Evolutionary conservation across 1,140 invertebrate species (phyloP), one percentile per base, ranked within the genome.

Genomic region (Psilanteris sp.): DNA sequence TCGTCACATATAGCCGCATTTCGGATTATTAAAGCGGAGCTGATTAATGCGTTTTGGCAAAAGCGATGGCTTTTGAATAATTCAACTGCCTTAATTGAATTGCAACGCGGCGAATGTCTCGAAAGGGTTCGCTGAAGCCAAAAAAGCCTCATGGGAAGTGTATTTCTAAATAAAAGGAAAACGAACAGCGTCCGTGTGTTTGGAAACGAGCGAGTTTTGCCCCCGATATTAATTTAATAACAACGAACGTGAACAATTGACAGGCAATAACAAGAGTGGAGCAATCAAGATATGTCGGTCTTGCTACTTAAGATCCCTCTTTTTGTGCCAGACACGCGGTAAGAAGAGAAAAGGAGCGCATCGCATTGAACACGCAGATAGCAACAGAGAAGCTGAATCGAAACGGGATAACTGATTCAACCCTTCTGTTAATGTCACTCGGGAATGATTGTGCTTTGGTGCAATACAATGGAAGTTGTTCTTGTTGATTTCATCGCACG

Each of bases 401-500:
- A 61, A 62, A 71, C 41, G 44, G 66, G 73, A 79, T 78, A 80
- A 81, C 70, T 68, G 59, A 77, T 71, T 76, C 74, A 88, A 87
- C 87, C 87, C 87, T 88, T 85, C 81, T 77, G 76, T 78, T 79
- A 78, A 81, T 87, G 86, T 87, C 86, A 87, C 83, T 87, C 81
- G 79, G 67, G 79, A 82, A 78, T 77, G 71, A 85, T 55, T 61
- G 79, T 82, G 81, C 78, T 76, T 72, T 13, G 68, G 50, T 68
- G 29, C 34, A 59, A 44, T 68, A 83, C 78, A 85, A 84, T 80
- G 62, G 68, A 81, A 80, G 84, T 88, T 87, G 85, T 88, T 88
- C 85, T 84, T 85, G 86, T 87, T 89, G 87, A 88, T 88, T 88
- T 87, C 84, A 87, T 87, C 85, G 81, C 83, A 85, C 81, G 82